phyloP scores from a whole-genome alignment of 2,888 invertebrate genomes.

The Sialis lutaria region DNA sequence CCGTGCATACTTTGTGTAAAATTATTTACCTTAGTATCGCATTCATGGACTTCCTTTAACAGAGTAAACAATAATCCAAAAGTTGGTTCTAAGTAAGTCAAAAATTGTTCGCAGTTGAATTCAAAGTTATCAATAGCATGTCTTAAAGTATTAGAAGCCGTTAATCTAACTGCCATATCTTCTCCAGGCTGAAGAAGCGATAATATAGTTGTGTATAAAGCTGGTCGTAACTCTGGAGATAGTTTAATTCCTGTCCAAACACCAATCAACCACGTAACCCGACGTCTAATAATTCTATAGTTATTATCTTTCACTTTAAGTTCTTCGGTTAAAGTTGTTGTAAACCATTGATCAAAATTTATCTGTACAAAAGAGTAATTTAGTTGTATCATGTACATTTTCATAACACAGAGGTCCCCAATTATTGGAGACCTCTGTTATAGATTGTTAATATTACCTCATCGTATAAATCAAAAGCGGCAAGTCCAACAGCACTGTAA shows the following conservation, averaged over 20 bases:
- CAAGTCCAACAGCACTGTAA: slow-evolving; percentile 79
- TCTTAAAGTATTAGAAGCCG: slow-evolving; percentile 71
- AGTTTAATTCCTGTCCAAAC: slow-evolving; percentile 72
- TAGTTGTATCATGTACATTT: no score
- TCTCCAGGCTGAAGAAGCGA: slow-evolving; percentile 57
- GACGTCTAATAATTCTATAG: slow-evolving; percentile 65
- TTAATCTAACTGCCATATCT: slow-evolving; percentile 76
- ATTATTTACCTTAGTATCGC: slow-evolving; percentile 65
- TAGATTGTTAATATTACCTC: slow-evolving; percentile 37
- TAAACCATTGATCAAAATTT: slow-evolving; percentile 87
- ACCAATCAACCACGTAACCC: slow-evolving; percentile 73
- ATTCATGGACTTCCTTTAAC: slow-evolving; percentile 73
- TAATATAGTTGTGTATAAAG: slow-evolving; percentile 61
- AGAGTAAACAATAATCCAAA: slow-evolving; percentile 68
- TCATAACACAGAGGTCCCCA: no score
- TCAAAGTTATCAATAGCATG: slow-evolving; percentile 83
- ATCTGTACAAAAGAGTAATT: slow-evolving; percentile 32
- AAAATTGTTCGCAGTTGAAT: slow-evolving; percentile 72
- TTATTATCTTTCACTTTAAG: slow-evolving; percentile 65
- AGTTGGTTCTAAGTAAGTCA: slow-evolving; percentile 61
- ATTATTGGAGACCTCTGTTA: no score
- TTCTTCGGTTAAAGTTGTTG: slow-evolving; percentile 63
- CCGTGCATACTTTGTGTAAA: no score
- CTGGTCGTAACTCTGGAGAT: slow-evolving; percentile 57
- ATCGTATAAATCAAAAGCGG: slow-evolving; percentile 79